Base-by-base conservation (phyloP, 2,888 invertebrate species). In the Gryllus longicercus region DNA sequence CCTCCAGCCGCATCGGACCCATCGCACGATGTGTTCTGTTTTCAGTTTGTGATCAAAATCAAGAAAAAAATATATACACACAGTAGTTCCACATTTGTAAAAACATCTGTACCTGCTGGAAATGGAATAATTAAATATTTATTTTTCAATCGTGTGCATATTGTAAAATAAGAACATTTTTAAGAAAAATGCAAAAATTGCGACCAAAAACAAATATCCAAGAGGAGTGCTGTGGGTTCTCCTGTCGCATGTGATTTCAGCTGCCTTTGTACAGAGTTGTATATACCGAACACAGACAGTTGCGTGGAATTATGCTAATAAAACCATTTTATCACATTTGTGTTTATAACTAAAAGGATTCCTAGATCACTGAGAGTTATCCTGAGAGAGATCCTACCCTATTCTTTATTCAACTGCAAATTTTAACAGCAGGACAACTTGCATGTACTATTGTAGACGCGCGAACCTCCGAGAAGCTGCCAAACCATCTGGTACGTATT, bases 71-170 rank as follows among this genome's bases (percentile, higher is more conserved):
- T 38, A 38, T 38, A 38, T 63, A 18, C 63, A 18, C 63, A 63
- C 63, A 18, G 16, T 63, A 18, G 63, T 63, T 18, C 63, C 63
- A 63, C n/a, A 38, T 63, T 63, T 63, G 63, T 63, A 63, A 63
- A 38, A 63, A 63, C 63, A 63, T 63, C 63, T 63, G 63, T 63
- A 63, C 63, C 63, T 63, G 87, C 87, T 87, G 87, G 85, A 84
- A 51, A 86, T 86, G 87, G 87, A 85, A 85, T 87, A 87, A 86
- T n/a, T 87, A 87, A 86, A 87, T 87, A 83, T 85, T 82, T 81
- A 82, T 85, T 81, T 79, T 85, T 78, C 76, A 76, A 63, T 51
- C 78, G 50, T 86, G 86, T 86, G 85, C 85, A 86, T 86, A 86
- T 85, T 86, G 86, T 86, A 86, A 78, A n/a, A 81, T 81, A 81